These are phyloP conservation scores for Beris morrisii DNA, from an alignment of 2,888 invertebrate species.

Conservation along the genomic window DNA sequence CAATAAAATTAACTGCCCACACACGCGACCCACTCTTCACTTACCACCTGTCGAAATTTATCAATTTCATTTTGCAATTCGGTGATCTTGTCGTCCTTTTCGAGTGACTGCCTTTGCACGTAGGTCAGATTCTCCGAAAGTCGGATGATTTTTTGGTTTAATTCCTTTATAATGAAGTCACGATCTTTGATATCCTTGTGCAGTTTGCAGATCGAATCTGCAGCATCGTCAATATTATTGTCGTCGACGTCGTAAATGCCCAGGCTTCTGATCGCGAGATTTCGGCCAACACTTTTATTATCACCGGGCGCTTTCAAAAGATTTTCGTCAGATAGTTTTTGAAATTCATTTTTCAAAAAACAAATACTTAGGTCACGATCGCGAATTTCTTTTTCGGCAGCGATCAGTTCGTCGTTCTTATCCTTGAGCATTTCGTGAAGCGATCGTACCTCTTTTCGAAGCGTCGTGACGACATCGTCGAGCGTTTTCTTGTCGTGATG, in stretches of 20 bases:
- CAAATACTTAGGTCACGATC: constrained; percentile 42
- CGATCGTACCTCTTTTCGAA: constrained; percentile 43
- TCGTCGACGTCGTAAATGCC: background rate
- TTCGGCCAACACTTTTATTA: background rate
- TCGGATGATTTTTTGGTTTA: constrained; percentile 47
- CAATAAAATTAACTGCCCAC: background rate
- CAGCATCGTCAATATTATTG: constrained; percentile 3
- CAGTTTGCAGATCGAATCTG: constrained; percentile 41
- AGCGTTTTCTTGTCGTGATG: constrained; percentile 40
- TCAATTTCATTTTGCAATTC: constrained; percentile 83
- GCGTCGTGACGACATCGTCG: constrained; percentile 42
- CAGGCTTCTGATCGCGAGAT: background rate
- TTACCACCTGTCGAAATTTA: constrained; percentile 77
- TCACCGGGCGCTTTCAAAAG: constrained; percentile 11
- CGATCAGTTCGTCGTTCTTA: constrained; percentile 43
- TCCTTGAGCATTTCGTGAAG: constrained; percentile 43
- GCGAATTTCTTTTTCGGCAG: constrained; percentile 42
- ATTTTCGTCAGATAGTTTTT: constrained; percentile 38
- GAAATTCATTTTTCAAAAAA: constrained; percentile 40
- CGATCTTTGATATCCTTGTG: constrained; percentile 44
- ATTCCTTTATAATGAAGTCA: constrained; percentile 44
- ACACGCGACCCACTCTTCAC: background rate
- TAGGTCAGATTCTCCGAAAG: constrained; percentile 47
- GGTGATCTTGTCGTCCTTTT: constrained; percentile 76
- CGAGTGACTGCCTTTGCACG: constrained; percentile 50